phyloP scores from a whole-genome alignment of 2,888 invertebrate genomes.

The Ichneumoninae sp. region DNA sequence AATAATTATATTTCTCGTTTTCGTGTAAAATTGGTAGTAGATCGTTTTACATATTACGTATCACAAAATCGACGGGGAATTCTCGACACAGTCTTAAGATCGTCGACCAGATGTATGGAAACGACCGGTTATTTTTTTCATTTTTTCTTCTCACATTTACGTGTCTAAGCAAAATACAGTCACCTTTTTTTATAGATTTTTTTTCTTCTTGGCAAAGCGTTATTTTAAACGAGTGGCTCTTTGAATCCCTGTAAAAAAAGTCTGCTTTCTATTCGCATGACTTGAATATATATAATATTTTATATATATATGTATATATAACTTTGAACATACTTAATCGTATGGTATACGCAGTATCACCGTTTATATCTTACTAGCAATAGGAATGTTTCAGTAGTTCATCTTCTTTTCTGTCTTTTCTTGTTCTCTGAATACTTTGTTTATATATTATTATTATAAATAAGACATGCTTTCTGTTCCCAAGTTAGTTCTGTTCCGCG shows the following conservation, averaged over 20 bases:
- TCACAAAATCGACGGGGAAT: slow-evolving; percentile 42
- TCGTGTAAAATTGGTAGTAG: slow-evolving; percentile 36
- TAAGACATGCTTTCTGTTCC: slow-evolving; percentile 39
- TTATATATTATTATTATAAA: slow-evolving; percentile 26
- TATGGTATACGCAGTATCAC: slow-evolving; percentile 58
- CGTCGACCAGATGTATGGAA: slow-evolving; percentile 22
- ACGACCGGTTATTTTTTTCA: not conserved
- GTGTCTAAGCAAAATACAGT: slow-evolving; percentile 20
- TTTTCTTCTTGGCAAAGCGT: slow-evolving; percentile 11
- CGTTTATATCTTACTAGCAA: slow-evolving; percentile 42
- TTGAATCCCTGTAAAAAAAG: slow-evolving; percentile 32
- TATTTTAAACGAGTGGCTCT: slow-evolving; percentile 25
- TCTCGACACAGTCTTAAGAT: slow-evolving; percentile 13
- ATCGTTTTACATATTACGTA: slow-evolving; percentile 41
- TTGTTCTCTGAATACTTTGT: slow-evolving; percentile 42
- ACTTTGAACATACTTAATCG: slow-evolving; percentile 32
- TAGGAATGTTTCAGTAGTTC: slow-evolving; percentile 59
- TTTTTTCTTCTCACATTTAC: not conserved
- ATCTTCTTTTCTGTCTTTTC: slow-evolving; percentile 27
- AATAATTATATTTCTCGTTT: slow-evolving; percentile 57
- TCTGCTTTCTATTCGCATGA: slow-evolving; percentile 19
- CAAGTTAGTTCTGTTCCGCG: slow-evolving; percentile 62
- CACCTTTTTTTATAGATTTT: not conserved
- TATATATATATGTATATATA: slow-evolving; percentile 41
- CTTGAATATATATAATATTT: slow-evolving; percentile 44